Evolutionary conservation across 2,888 invertebrate species (phyloP).

Genomic region (Amphipyra berbera): DNA sequence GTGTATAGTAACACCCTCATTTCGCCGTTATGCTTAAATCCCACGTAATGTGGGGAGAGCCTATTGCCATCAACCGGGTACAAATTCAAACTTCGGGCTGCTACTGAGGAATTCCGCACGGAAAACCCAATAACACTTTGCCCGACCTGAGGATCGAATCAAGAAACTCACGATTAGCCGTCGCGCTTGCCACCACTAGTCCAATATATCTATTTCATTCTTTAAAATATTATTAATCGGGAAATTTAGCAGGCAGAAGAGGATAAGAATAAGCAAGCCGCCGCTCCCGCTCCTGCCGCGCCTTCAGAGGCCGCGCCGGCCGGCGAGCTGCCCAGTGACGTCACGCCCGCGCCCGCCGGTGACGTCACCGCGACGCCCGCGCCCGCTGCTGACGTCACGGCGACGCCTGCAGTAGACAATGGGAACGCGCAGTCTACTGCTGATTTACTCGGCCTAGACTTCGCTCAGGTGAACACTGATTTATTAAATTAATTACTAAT

Average conservation of each 20-base stretch:
- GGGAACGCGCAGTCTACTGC: constrained; percentile 73
- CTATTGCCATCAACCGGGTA: no score
- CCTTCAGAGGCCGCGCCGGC: constrained; percentile 23
- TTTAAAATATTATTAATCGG: no score
- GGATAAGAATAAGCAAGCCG: constrained; percentile 75
- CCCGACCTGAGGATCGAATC: no score
- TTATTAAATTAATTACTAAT: background rate
- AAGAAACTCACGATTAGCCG: no score
- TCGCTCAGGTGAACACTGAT: constrained; percentile 72
- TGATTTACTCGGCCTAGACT: constrained; percentile 72
- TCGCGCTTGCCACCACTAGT: no score
- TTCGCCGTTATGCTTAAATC: no score
- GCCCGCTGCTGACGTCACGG: constrained; percentile 12
- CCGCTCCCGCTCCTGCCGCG: constrained; percentile 18
- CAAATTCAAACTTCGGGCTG: no score
- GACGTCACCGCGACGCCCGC: constrained; percentile 1
- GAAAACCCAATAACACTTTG: no score
- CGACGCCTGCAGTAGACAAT: constrained; percentile 61
- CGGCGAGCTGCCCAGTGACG: constrained; percentile 8
- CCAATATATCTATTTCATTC: no score
- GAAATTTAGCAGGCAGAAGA: constrained; percentile 80
- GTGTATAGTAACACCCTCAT: no score
- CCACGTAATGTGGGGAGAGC: no score
- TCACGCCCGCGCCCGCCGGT: constrained; percentile 21
- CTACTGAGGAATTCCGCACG: no score